These are phyloP conservation scores for Dendrocopos noguchii DNA, from an alignment of 2,113 vertebrate species.

Conservation along the genomic window DNA sequence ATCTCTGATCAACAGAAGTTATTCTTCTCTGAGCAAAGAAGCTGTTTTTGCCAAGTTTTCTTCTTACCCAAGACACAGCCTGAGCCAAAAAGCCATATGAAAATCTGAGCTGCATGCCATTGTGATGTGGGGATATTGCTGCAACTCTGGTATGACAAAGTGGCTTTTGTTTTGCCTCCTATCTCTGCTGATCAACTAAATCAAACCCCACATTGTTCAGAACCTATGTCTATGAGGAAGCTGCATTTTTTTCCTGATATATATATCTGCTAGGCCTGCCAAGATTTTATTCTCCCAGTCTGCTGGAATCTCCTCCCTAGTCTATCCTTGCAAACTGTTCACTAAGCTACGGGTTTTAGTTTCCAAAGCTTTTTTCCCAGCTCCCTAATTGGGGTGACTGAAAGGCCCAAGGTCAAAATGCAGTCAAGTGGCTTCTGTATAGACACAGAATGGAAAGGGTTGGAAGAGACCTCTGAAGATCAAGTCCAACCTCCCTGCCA, in stretches of 20 bases:
- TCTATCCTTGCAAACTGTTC: background rate
- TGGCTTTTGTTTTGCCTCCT: slow-evolving; percentile 37
- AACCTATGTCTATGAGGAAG: slow-evolving; percentile 9
- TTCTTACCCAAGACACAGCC: background rate
- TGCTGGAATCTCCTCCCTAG: background rate
- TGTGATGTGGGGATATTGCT: slow-evolving; percentile 29
- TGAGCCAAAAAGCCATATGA: slow-evolving; percentile 35
- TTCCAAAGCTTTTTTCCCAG: background rate
- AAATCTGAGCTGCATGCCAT: slow-evolving; percentile 35
- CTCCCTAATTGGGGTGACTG: background rate
- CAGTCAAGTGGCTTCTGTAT: background rate
- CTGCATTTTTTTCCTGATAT: slow-evolving; percentile 11
- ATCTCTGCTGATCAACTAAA: slow-evolving; percentile 29
- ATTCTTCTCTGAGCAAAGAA: slow-evolving; percentile 37
- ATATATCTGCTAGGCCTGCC: slow-evolving; percentile 11
- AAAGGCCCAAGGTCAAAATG: background rate
- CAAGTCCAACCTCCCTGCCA: too few relatives aligned
- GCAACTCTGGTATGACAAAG: slow-evolving; percentile 25
- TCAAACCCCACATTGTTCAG: slow-evolving; percentile 48
- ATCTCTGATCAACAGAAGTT: slow-evolving; percentile 50
- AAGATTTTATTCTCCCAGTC: slow-evolving; percentile 2
- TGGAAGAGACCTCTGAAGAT: too few relatives aligned
- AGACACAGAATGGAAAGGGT: background rate
- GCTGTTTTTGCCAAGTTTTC: slow-evolving; percentile 54
- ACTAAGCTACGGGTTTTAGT: background rate